Conservation (phyloP, 2,113 vertebrate species). For the Seriola quinqueradiata region DNA sequence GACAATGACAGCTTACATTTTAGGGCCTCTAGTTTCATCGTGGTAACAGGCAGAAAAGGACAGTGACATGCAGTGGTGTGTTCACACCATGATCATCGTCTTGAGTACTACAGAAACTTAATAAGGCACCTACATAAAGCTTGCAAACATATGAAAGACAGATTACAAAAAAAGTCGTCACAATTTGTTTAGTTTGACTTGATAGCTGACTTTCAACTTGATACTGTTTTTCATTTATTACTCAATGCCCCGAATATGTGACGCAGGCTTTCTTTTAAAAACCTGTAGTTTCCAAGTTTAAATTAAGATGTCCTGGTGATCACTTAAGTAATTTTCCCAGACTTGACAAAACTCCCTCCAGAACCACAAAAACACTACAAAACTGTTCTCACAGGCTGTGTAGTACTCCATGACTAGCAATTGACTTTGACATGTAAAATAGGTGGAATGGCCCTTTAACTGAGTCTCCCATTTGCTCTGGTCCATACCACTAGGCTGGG, state of each 20-base stretch:
- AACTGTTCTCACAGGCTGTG: slow-evolving; percentile 50
- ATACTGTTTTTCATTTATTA: neutral
- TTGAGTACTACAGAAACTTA: neutral
- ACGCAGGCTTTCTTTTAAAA: neutral
- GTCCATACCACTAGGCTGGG: slow-evolving; percentile 9
- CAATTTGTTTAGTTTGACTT: neutral
- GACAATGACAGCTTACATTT: neutral
- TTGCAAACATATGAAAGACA: neutral
- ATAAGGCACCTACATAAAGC: neutral
- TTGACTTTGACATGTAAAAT: slow-evolving; percentile 53
- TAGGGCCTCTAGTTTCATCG: slow-evolving; percentile 44
- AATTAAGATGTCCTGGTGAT: slow-evolving; percentile 23
- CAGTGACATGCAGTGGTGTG: neutral
- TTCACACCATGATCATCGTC: neutral
- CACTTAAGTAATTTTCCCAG: slow-evolving; percentile 43
- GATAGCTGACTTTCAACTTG: neutral
- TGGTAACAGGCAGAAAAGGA: neutral
- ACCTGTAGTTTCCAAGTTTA: neutral
- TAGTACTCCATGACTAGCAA: slow-evolving; percentile 27
- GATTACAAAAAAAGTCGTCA: neutral
- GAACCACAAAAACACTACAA: slow-evolving; percentile 54
- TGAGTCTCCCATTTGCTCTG: slow-evolving; percentile 16
- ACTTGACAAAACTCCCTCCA: slow-evolving; percentile 21
- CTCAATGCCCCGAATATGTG: neutral
- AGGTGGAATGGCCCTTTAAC: slow-evolving; percentile 56